These are phyloP conservation scores for Gasterosteus aculeatus DNA, from an alignment of 2,113 vertebrate species.

Conservation along the genomic window DNA sequence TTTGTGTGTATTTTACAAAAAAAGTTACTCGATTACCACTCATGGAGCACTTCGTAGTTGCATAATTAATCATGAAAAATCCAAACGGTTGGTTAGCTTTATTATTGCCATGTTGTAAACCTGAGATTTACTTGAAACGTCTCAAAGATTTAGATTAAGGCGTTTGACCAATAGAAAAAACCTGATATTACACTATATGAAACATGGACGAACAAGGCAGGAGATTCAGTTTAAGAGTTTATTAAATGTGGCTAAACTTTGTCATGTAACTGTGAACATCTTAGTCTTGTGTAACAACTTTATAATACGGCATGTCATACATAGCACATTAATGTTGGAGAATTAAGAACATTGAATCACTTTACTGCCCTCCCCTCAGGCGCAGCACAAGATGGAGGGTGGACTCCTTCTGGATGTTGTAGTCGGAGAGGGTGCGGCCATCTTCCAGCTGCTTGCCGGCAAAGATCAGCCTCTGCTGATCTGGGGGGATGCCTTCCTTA, in stretches of 20 bases:
- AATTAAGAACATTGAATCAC: slow-evolving; percentile 4
- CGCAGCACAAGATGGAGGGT: slow-evolving; percentile 60
- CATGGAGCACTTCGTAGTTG: too few species aligned
- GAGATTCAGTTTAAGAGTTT: slow-evolving; percentile 21
- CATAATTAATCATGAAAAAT: too few species aligned
- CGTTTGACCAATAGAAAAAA: neutral
- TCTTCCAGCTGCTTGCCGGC: slow-evolving; percentile 65
- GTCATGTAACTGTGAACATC: slow-evolving; percentile 14
- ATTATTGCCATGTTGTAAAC: too few species aligned
- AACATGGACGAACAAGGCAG: neutral
- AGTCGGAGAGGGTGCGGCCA: slow-evolving; percentile 65
- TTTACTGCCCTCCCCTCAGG: slow-evolving; percentile 53
- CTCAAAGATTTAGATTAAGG: neutral
- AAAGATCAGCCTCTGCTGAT: slow-evolving; percentile 71
- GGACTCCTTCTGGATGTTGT: slow-evolving; percentile 71
- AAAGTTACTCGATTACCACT: too few species aligned
- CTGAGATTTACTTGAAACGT: neutral
- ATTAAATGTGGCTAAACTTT: slow-evolving; percentile 37
- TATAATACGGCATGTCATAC: slow-evolving; percentile 8
- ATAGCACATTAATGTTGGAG: neutral
- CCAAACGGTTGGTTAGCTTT: too few species aligned
- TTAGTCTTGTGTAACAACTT: slow-evolving; percentile 18
- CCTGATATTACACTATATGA: neutral
- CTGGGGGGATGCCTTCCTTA: slow-evolving; percentile 61
- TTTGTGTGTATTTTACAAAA: too few species aligned